These are phyloP conservation scores for Dascillus cervinus DNA, from an alignment of 2,888 invertebrate genomes.

Conservation along the genomic window DNA sequence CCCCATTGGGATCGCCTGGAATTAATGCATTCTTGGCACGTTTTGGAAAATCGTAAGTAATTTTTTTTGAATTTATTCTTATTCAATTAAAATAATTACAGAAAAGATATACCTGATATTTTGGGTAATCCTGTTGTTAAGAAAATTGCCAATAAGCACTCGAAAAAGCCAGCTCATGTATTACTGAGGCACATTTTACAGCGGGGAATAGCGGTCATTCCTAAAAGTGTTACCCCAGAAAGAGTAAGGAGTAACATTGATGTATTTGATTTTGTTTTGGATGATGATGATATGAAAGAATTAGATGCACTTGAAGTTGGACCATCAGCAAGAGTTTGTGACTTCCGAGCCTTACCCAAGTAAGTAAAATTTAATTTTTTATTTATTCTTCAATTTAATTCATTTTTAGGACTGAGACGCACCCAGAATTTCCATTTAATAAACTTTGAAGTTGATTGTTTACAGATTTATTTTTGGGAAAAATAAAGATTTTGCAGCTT, in stretches of 20 bases:
- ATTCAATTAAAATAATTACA: constrained; percentile 25
- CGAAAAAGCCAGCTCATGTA: constrained; percentile 66
- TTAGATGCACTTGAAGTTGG: constrained; percentile 55
- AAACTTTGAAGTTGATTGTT: no score
- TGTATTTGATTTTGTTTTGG: constrained; percentile 62
- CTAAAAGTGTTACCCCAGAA: constrained; percentile 66
- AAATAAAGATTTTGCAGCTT: no score
- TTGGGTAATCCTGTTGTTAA: constrained; percentile 49
- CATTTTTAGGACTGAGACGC: no score
- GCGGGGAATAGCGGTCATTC: constrained; percentile 63
- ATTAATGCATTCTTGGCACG: constrained; percentile 31
- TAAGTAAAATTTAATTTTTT: no score
- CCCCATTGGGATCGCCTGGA: no score
- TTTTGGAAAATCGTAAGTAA: not conserved
- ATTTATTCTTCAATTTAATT: no score
- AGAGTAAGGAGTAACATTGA: constrained; percentile 68
- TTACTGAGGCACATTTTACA: constrained; percentile 63
- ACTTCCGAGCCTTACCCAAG: no score
- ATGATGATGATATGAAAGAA: constrained; percentile 48
- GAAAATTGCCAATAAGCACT: constrained; percentile 44
- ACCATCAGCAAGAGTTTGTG: constrained; percentile 25
- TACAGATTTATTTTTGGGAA: no score
- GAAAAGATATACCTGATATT: constrained; percentile 53
- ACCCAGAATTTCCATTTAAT: no score
- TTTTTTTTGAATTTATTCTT: no score